Base-by-base conservation (phyloP, 2,888 invertebrate species). In the Latrodectus hesperus region DNA sequence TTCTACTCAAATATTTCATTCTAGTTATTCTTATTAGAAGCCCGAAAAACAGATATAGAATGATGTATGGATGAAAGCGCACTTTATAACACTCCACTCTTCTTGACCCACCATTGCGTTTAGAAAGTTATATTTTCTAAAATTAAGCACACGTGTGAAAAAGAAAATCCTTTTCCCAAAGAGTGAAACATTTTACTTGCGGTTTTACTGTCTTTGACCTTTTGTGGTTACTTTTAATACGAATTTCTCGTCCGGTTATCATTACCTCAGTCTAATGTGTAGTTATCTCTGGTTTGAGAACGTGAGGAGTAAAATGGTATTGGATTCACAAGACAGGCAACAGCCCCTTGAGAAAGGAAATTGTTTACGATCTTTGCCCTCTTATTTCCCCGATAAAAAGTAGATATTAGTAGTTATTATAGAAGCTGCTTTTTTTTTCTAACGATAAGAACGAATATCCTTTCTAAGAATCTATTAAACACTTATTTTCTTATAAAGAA, bases 121-220 rank as follows among this genome's bases (percentile, higher is more conserved):
- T 38, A 38, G 6, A 38, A 38, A 6, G 38, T 38, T 3, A 38
- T 6, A 22, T 22, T 22, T 38, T 38, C 38, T 38, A 38, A 38
- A 38, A 38, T 38, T 38, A 6, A 38, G 38, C 6, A 38, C 38
- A 38, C 60, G n/a, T 14, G 60, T 16, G 60, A n/a, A n/a, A 60
- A 11, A 60, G n/a, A 11, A 60, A 12, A 11, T 60, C 60, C 12
- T n/a, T 60, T 60, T 60, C 60, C 14, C 60, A 60, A 12, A 60
- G 60, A 38, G 51, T 80, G 51, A 65, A 60, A 64, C 60, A n/a
- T 64, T 64, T 65, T 53, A 12, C 84, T 76, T 84, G 76, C 55
- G 77, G 84, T 77, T 83, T 64, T 67, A 49, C 51, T 67, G 84
- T 51, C 78, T 74, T 85, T 79, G 84, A 85, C 78, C 84, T 85